Evolutionary conservation across 1,140 invertebrate species (phyloP).

Genomic region (Sweltsa coloradensis): DNA sequence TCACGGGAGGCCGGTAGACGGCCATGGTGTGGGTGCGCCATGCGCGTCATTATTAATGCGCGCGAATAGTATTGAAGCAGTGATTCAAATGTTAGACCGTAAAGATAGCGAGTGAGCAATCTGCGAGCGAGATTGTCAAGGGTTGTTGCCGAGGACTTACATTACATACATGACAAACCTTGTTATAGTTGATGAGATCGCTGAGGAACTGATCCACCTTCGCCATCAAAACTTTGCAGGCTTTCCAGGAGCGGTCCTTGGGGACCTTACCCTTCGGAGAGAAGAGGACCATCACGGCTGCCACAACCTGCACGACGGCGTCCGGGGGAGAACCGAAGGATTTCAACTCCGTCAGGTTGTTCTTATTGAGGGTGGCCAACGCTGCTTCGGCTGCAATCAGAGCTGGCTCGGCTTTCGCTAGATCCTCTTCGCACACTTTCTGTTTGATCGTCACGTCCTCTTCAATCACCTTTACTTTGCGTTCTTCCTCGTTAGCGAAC

Average conservation of each 20-base stretch:
- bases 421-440: conserved; percentile 77
- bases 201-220: conserved; percentile 78
- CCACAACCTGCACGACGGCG: conserved; percentile 72
- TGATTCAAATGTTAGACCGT: too few relatives aligned
- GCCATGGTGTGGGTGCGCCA: too few relatives aligned
- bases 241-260: conserved; percentile 88
- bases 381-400: conserved; percentile 79
- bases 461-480: conserved; percentile 79
- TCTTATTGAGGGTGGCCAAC: conserved; percentile 85
- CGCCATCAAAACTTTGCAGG: conserved; percentile 73
- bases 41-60: too few relatives aligned
- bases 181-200: conserved; percentile 79
- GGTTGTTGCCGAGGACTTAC: too few relatives aligned
- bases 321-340: conserved; percentile 76
- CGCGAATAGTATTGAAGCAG: too few relatives aligned
- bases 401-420: conserved; percentile 83
- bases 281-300: conserved; percentile 79
- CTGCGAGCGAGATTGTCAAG: too few relatives aligned
- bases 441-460: conserved; percentile 74
- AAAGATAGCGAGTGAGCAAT: too few relatives aligned
- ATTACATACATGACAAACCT: too few relatives aligned
- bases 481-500: conserved; percentile 71
- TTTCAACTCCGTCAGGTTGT: conserved; percentile 87
- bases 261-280: conserved; percentile 78
- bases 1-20: too few relatives aligned